Base-by-base conservation (phyloP, 2,888 invertebrate genomes). In the Chloroclysta siterata region DNA sequence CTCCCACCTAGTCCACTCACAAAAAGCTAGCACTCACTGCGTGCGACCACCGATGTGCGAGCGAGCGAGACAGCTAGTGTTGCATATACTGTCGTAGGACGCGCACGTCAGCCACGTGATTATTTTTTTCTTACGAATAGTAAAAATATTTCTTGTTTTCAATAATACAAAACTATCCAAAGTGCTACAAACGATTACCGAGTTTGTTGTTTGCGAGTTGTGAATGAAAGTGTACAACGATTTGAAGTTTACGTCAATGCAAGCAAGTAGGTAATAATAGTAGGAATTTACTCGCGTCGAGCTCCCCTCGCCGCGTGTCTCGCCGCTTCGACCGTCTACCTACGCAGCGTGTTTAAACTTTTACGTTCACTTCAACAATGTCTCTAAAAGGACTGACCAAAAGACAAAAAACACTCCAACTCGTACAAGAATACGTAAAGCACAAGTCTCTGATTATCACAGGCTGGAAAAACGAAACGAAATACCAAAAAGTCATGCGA, bases 371-470 rank as follows among this genome's bases (percentile, higher is more conserved):
- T 42, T 0, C 44, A 48, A 48, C 28, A 29, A 48, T 48, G 48
- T n/a, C 5, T 7, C 33, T 0, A 15, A 44, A 15, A 7, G 14
- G 8, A 14, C 7, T 15, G 8, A 14, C 14, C 8, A 14, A n/a
- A 15, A 44, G 10, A 44, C 42, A 54, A 17, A 17, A 54, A 15
- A 50, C 36, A 13, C 53, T 60, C 4, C 50, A 10, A 33, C 54
- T 60, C 14, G 60, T 60, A n/a, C 41, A 50, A 33, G 60, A 60
- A 33, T 50, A 33, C 33, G 44, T 54, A n/a, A 60, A 60, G 22
- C 33, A 50, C 42, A 46, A 10, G 17, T 7, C 17, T 0, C 11
- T 48, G 14, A 22, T 50, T 10, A 5, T 39, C 17, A 15, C 47
- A 5, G 22, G 28, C 17, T 11, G 4, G 17, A 48, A 42, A n/a